phyloP scores from a whole-genome alignment of 2,888 invertebrate genomes.

The Mycalesis mineus region DNA sequence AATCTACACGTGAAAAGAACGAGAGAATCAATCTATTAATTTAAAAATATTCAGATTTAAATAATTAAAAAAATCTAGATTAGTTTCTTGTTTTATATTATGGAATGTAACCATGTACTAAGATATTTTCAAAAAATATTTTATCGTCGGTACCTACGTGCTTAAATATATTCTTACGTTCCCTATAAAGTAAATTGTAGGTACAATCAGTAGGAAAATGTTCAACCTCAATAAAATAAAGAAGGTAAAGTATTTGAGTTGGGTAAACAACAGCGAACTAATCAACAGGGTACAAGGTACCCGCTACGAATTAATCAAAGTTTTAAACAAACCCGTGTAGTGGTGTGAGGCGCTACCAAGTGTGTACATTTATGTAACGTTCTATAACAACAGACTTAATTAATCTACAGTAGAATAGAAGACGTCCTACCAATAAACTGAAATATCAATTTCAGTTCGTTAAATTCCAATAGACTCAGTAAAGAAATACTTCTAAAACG shows the following conservation, averaged over 20 bases:
- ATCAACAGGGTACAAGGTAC: constrained; percentile 65
- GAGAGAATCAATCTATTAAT: no score
- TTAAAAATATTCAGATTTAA: no score
- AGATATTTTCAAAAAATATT: no score
- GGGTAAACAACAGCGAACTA: constrained; percentile 41
- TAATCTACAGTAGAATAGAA: neutral
- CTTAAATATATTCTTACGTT: no score
- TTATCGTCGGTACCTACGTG: no score
- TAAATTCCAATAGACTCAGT: no score
- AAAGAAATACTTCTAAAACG: no score
- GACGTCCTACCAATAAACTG: neutral
- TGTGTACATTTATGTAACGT: constrained; percentile 18
- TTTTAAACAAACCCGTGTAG: constrained; percentile 73
- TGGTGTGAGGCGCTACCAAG: constrained; percentile 35
- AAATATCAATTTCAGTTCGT: no score
- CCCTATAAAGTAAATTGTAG: neutral
- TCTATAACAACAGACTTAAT: constrained; percentile 1
- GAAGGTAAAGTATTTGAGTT: constrained; percentile 28
- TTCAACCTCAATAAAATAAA: constrained; percentile 2
- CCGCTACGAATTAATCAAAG: constrained; percentile 74
- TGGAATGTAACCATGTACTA: no score
- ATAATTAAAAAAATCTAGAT: no score
- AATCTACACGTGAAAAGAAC: no score
- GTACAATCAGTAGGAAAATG: neutral
- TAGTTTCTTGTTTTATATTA: no score